phyloP scores from a whole-genome alignment of 2,797 vertebrate species.

The Toxotes lorentzi region DNA sequence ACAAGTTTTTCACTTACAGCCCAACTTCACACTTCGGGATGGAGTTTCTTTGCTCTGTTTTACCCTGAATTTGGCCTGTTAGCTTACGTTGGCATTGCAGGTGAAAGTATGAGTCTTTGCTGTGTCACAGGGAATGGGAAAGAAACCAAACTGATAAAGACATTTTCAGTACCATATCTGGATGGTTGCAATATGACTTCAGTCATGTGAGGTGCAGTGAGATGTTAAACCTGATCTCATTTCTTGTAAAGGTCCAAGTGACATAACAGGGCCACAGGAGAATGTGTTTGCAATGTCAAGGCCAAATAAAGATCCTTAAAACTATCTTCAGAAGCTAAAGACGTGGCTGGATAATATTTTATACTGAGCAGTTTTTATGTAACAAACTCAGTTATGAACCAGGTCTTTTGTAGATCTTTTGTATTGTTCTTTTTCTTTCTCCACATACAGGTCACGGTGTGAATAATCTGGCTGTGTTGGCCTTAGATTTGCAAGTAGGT shows the following conservation, averaged over 20 bases:
- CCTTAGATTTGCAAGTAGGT: slow-evolving; percentile 4
- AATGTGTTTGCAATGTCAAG: slow-evolving; percentile 37
- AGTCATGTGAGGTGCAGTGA: background rate
- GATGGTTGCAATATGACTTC: background rate
- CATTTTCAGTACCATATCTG: background rate
- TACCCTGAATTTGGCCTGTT: background rate
- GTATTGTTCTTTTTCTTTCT: background rate
- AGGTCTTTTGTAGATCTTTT: background rate
- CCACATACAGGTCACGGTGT: background rate
- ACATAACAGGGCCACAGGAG: slow-evolving; percentile 21
- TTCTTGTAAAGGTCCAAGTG: slow-evolving; percentile 23
- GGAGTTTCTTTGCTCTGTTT: too few relatives aligned
- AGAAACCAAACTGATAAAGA: background rate
- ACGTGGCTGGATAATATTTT: slow-evolving; percentile 2
- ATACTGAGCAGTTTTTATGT: background rate
- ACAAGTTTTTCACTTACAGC: too few relatives aligned
- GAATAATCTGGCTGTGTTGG: background rate
- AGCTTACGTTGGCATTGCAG: background rate
- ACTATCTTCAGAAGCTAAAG: slow-evolving; percentile 25
- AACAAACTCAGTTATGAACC: background rate
- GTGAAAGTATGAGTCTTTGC: background rate
- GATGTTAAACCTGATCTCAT: slow-evolving; percentile 18
- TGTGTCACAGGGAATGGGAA: background rate
- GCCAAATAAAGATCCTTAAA: slow-evolving; percentile 19
- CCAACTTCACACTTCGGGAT: background rate